Base-by-base conservation (phyloP, 1,140 invertebrate genomes). In the Temnothorax curvispinosus region DNA sequence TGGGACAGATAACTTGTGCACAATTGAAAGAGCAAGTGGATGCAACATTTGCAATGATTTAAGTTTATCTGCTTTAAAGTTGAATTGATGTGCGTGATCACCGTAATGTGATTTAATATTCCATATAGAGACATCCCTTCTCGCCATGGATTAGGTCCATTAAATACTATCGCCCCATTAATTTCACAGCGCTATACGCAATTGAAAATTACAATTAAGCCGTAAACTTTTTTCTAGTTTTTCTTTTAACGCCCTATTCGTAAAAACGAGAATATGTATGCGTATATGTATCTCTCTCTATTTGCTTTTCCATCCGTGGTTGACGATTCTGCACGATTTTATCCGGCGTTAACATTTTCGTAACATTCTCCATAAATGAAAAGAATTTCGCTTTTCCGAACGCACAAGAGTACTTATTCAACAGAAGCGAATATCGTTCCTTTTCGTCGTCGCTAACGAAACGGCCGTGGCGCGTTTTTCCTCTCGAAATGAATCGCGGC, bases 21-120 rank as follows among this genome's bases (percentile, higher is more conserved):
- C 65, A 71, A 81, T 81, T 81, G 78, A 71, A 81, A 71, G 65
- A 52, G 78, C 78, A 81, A 81, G 52, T 71, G 78, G 65, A 44
- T 21, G 47, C 67, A 58, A 58, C 65, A 69, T 71, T 81, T 71
- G 52, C 65, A 56, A 41, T 81, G 65, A 81, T 81, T 81, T 71
- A 81, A 81, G 65, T 32, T 81, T 62, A 75, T 75, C 80, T 84
- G 54, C 69, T 84, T 84, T 75, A 84, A 84, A 75, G 41, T 84
- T 60, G 56, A 84, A 75, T 50, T 50, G 54, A 84, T 50, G 65
- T 9, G 64, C 64, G n/a, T 50, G 80, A 84, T 58, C 69, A n/a
- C 38, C 27, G 27, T 75, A 44, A 56, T 60, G 32, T 84, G 54
- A 84, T 84, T 84, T 81, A 81, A 75, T 60, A 75, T 75, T 75